These are phyloP conservation scores for Deilephila porcellus DNA, from an alignment of 2,888 invertebrate genomes.

Conservation along the genomic window DNA sequence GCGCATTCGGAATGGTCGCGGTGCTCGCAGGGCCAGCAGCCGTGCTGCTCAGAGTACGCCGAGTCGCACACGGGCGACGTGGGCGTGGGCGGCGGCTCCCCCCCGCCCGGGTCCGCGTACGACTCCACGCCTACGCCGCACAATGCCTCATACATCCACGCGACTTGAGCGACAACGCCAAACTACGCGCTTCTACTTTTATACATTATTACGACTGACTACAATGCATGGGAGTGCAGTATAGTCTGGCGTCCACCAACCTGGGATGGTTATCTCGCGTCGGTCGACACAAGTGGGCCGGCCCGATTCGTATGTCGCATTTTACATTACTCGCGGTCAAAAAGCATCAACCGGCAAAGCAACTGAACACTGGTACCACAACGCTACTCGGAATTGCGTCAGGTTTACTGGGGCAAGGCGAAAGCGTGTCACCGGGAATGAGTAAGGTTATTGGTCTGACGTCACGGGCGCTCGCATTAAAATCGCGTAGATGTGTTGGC, in stretches of 20 bases:
- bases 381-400: no score
- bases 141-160: conserved; percentile 33
- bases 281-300: no score
- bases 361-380: no score
- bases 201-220: not conserved
- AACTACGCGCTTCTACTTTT: not conserved
- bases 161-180: not conserved
- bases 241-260: not conserved
- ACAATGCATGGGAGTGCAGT: not conserved
- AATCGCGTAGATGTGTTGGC: conserved; percentile 24
- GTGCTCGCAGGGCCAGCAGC: conserved; percentile 80
- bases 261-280: no score
- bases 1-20: conserved; percentile 70
- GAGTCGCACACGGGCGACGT: conserved; percentile 81
- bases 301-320: no score
- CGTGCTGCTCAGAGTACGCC: conserved; percentile 80
- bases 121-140: conserved; percentile 78
- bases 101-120: conserved; percentile 79
- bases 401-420: no score
- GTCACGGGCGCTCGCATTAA: conserved; percentile 2
- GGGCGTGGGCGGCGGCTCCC: conserved; percentile 77
- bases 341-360: no score
- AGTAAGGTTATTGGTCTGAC: not conserved
- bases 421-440: no score
- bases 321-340: no score